These are phyloP conservation scores for Caenorhabditis sulstoni DNA, from an alignment of 2,888 invertebrate genomes.

Conservation along the genomic window DNA sequence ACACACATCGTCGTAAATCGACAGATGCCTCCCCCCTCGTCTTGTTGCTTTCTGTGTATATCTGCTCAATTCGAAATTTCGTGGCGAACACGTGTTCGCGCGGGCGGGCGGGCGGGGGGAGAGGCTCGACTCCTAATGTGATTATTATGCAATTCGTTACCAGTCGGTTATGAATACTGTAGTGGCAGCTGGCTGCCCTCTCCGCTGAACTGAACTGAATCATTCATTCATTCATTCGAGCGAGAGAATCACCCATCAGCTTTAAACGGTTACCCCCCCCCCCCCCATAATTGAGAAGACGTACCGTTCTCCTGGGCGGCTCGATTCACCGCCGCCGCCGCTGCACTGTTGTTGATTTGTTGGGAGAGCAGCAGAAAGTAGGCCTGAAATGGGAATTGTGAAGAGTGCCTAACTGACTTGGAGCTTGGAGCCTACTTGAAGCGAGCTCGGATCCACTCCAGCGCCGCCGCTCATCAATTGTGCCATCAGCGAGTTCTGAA, in stretches of 20 bases:
- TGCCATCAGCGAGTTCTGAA: neutral
- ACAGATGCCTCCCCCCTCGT: constrained; percentile 1
- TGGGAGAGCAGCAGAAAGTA: constrained; percentile 61
- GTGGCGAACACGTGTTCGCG: constrained; percentile 35
- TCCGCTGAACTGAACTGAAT: no score
- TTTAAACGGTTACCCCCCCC: no score
- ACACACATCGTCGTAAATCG: neutral
- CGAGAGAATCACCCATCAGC: no score
- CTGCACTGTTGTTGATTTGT: constrained; percentile 58
- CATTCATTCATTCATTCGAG: neutral
- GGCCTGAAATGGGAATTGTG: constrained; percentile 45
- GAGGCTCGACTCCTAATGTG: constrained; percentile 44
- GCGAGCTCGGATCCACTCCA: constrained; percentile 23
- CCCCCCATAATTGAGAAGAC: no score
- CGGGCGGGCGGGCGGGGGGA: no score
- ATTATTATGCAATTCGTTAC: neutral
- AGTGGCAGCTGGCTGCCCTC: constrained; percentile 4
- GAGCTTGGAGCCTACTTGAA: constrained; percentile 27
- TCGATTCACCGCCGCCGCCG: constrained; percentile 27
- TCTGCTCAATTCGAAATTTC: no score
- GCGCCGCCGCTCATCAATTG: neutral
- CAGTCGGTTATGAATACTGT: constrained; percentile 1
- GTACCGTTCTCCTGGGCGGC: constrained; percentile 56
- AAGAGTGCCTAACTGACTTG: no score
- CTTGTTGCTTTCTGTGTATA: no score